Percentiles rank a stretch among this genome's conserved stretches.
Evolutionary conservation across 2,113 vertebrate species (phyloP).

Genomic region (Lynx canadensis): DNA sequence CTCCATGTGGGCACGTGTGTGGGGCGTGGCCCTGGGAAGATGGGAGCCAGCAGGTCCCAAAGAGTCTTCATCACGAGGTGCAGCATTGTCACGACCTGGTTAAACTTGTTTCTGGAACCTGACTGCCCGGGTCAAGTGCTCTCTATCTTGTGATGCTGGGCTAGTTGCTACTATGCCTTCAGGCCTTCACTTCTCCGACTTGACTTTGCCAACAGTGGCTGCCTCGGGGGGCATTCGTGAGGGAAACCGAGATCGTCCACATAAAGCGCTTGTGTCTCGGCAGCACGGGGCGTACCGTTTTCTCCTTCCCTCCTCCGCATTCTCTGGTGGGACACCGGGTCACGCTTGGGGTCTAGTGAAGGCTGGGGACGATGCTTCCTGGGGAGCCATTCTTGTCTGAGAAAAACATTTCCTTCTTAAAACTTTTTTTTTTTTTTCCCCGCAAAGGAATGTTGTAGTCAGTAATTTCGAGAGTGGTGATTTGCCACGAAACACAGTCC

Average conservation of each 20-base stretch:
- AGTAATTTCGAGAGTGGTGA: not conserved
- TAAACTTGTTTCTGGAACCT: not conserved
- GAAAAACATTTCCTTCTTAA: not conserved
- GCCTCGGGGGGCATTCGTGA: not conserved
- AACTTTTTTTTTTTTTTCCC: not conserved
- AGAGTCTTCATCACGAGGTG: not conserved
- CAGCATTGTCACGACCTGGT: not conserved
- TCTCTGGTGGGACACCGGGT: not conserved
- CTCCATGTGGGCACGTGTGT: fast-evolving
- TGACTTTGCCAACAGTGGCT: not conserved
- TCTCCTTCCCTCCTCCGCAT: not conserved
- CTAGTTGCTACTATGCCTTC: not conserved
- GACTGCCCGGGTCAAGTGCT: fast-evolving
- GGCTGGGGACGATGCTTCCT: not conserved
- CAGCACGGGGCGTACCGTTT: fast-evolving
- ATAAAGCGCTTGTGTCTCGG: fast-evolving
- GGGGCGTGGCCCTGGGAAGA: not conserved
- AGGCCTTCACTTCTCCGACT: not conserved
- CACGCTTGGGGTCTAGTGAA: not conserved
- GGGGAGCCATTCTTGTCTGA: not conserved
- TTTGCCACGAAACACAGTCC: not conserved
- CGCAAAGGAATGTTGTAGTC: not conserved
- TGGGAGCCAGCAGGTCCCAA: not conserved
- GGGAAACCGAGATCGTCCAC: not conserved
- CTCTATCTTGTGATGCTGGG: not conserved